Base-by-base conservation (phyloP, 1,140 invertebrate species). In the Antheraea pernyi region DNA sequence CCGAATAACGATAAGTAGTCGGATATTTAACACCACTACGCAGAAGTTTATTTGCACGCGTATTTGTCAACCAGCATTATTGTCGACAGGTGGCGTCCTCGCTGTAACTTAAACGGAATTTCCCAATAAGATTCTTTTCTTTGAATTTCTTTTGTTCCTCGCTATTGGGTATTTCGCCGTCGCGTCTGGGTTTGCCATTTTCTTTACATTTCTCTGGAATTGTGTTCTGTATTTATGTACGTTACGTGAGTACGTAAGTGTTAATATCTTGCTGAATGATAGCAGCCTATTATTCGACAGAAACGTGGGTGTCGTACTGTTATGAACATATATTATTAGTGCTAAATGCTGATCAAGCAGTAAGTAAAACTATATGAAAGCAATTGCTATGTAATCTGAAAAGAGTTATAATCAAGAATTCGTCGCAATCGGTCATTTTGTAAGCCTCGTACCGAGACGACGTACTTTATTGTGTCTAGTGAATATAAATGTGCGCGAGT, bases 61-160 rank as follows among this genome's bases (percentile, higher is more conserved):
- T 36, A 61, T 61, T 53, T 53, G 46, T 53, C 19, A 61, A 61
- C 37, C 48, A 42, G 19, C 36, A 18, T 59, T 37, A 60, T 65
- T 59, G 37, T 48, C 13, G 63, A 37, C 68, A 70, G 62, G 62
- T 65, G 68, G 46, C 53, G 39, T 7, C 53, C 6, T 62, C 67
- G 19, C 59, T 36, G 59, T 61, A 61, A 22, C 19, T 61, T 22
- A 61, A 22, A 22, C 59, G 19, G 59, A 61, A 61, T 36, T 61
- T 61, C 18, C 19, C 59, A 61, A 19, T 36, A 36, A 61, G 19
- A 61, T 61, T 61, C 59, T 61, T 53, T 53, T 53, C 46, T 53
- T 53, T 0, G 16, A 16, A 16, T 53, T 53, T 16, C 16, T 16
- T 53, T 53, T 53, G 46, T 53, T 53, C 46, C 46, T 53, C 46